phyloP scores from a whole-genome alignment of 1,140 invertebrate species.

The Apis florea region DNA sequence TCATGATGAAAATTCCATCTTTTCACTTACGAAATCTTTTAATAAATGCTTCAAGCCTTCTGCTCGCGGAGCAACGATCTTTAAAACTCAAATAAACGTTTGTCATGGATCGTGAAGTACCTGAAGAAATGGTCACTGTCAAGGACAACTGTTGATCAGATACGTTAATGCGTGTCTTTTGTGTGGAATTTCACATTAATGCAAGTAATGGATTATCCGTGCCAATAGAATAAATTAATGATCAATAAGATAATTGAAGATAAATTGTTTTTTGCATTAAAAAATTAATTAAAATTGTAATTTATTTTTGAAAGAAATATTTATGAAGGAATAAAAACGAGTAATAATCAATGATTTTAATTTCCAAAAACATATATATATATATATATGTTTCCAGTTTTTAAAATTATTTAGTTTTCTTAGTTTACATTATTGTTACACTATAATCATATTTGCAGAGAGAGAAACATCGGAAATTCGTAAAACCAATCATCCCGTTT shows the following conservation, averaged over 20 bases:
- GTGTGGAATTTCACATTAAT: background rate
- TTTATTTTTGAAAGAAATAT: too few species aligned
- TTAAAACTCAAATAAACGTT: background rate
- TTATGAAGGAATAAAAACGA: too few species aligned
- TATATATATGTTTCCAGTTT: too few species aligned
- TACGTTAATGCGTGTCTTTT: background rate
- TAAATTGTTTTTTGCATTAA: background rate
- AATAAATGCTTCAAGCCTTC: background rate
- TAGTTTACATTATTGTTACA: too few species aligned
- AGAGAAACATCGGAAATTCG: background rate
- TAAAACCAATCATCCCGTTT: too few species aligned
- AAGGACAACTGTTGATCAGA: constrained; percentile 5
- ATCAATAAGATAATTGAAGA: background rate
- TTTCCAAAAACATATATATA: too few species aligned
- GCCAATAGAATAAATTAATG: background rate
- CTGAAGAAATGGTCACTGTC: background rate
- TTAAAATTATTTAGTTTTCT: too few species aligned
- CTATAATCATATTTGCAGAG: too few species aligned
- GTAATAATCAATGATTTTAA: too few species aligned
- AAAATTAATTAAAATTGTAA: background rate
- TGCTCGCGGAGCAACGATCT: background rate
- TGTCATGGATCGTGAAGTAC: background rate
- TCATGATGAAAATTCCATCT: background rate
- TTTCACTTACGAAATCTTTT: constrained; percentile 10
- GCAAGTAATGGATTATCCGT: background rate